A percentile compares a stretch with the other conserved stretches of the same genome.
phyloP scores from a whole-genome alignment of 1,140 invertebrate species.

The Octopus bimaculoides region DNA sequence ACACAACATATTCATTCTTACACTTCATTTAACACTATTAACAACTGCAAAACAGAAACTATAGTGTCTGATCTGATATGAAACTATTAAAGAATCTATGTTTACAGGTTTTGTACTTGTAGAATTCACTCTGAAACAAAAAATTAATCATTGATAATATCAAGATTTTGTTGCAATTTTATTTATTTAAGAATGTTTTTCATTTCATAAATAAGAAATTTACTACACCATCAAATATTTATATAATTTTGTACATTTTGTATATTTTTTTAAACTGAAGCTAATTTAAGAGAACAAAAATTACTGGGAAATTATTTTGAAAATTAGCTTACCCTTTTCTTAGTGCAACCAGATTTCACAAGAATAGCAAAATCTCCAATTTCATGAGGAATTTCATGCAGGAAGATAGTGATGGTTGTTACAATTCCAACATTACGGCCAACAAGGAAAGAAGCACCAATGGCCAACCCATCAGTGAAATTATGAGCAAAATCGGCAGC shows the following conservation, averaged over 20 bases:
- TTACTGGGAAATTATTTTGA: neutral
- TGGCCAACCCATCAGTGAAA: constrained; percentile 94
- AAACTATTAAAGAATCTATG: neutral
- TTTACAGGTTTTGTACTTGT: too few relatives aligned
- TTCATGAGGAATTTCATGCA: constrained; percentile 97
- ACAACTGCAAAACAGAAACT: too few relatives aligned
- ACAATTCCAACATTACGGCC: constrained; percentile 69
- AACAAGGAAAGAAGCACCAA: constrained; percentile 93
- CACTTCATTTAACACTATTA: too few relatives aligned
- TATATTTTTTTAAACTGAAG: too few relatives aligned
- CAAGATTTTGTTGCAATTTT: too few relatives aligned
- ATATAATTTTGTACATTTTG: neutral
- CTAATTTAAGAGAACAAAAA: neutral
- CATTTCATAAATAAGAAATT: neutral
- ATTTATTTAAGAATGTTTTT: too few relatives aligned
- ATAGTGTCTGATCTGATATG: too few relatives aligned
- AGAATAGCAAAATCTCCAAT: constrained; percentile 98
- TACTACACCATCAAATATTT: constrained; percentile 3
- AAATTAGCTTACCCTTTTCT: constrained; percentile 68
- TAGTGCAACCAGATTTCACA: constrained; percentile 86
- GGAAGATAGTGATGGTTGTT: constrained; percentile 88
- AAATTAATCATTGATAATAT: too few relatives aligned
- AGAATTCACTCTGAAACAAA: too few relatives aligned
- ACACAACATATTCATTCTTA: too few relatives aligned
- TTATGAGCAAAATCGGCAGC: constrained; percentile 95